Base-by-base conservation (phyloP, 2,797 vertebrate species). In the Hybognathus amarus region DNA sequence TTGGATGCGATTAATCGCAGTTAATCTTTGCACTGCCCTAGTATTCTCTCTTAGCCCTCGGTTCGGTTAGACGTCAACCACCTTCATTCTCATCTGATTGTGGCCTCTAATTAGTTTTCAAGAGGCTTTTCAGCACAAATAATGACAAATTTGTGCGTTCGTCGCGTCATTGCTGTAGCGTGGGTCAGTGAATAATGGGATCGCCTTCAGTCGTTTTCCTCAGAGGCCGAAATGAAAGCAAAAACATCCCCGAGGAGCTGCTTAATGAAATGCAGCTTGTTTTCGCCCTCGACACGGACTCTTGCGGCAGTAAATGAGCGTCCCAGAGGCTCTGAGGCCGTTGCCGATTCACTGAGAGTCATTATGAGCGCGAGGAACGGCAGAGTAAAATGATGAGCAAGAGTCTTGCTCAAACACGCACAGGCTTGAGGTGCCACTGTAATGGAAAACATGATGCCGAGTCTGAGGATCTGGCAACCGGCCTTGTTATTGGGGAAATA, bases 61-160 rank as follows among this genome's bases (percentile, higher is more conserved):
- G 0, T 80, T 75, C 54, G 1, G 27, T 63, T 63, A 36, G 22
- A 73, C 8, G 27, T 22, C 9, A 47, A 38, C 56, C 56, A 13
- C 42, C 30, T 64, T n/a, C 63, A 75, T 87, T 78, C 77, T 84
- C 80, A 64, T 86, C 93, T 87, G 89, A 89, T 92, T 89, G 80
- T 87, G 85, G 84, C 88, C 88, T 91, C 76, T 92, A 93, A 94
- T 94, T 92, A 91, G 90, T 92, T 93, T 93, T 85, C 76, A 87
- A 91, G 82, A 89, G 84, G 89, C 86, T 79, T 88, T 87, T 89
- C 85, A 84, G n/a, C 88, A 90, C 83, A 91, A 93, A 94, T 93
- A 93, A 92, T 90, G 88, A 91, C 85, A 91, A 91, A 93, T 92
- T 78, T 85, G 85, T 86, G 73, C 87, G 86, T 88, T 79, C 50